phyloP scores from a whole-genome alignment of 2,113 vertebrate species.

The Seriola quinqueradiata region DNA sequence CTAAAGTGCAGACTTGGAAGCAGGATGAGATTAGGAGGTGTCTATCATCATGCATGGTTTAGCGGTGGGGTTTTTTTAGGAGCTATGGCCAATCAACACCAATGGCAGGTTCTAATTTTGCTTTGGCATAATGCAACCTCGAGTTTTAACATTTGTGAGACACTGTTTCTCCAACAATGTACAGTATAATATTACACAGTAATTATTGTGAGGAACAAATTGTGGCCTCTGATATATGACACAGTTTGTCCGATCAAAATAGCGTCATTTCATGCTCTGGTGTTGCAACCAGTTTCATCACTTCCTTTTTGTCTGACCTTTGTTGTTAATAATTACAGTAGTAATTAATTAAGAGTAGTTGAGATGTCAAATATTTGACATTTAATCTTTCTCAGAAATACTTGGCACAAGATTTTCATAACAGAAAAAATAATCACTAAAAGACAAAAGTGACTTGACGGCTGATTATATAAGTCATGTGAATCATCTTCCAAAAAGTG shows the following conservation, averaged over 20 bases:
- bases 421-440: neutral
- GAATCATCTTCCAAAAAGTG: neutral
- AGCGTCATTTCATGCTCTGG: neutral
- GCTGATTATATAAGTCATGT: neutral
- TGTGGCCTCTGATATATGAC: neutral
- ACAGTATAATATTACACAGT: neutral
- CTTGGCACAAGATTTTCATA: neutral
- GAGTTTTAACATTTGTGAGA: neutral
- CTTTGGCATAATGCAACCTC: neutral
- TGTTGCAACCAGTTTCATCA: neutral
- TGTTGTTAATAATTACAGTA: neutral
- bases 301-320: neutral
- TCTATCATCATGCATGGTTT: slow-evolving; percentile 2
- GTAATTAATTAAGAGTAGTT: neutral
- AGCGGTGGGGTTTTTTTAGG: neutral
- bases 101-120: neutral
- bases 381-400: neutral
- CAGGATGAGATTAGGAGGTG: slow-evolving; percentile 4
- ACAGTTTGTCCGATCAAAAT: neutral
- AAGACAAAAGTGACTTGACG: neutral
- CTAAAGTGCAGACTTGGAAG: neutral
- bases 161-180: neutral
- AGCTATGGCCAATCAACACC: neutral
- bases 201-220: neutral
- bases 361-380: neutral